Conservation (phyloP, 1,140 invertebrate genomes). For the Vollenhovia emeryi region DNA sequence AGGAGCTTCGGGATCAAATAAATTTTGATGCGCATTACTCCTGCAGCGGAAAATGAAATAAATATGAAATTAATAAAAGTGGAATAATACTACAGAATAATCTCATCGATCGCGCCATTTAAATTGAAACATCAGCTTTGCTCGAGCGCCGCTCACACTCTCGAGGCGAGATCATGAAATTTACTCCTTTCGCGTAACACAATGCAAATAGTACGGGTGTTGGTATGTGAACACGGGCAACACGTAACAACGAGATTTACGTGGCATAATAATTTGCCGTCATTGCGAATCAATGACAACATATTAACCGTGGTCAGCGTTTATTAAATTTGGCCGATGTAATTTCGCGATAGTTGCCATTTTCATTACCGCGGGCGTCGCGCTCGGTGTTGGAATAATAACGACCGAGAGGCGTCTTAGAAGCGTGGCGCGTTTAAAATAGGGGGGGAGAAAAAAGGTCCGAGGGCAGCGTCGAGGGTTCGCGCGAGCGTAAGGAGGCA, state of each 20-base stretch:
- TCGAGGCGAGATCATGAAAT: neutral
- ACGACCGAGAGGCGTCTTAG: neutral
- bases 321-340: slow-evolving; percentile 46
- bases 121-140: neutral
- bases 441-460: slow-evolving; percentile 1
- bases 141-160: neutral
- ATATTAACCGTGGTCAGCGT: slow-evolving; percentile 43
- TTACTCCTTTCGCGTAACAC: neutral
- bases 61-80: neutral
- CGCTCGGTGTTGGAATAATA: slow-evolving; percentile 26
- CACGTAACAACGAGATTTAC: slow-evolving; percentile 35
- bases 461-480: slow-evolving; percentile 11
- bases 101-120: neutral
- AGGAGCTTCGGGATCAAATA: neutral
- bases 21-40: neutral
- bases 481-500: slow-evolving; percentile 8
- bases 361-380: slow-evolving; percentile 5
- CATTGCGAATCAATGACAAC: slow-evolving; percentile 39
- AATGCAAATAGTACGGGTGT: neutral
- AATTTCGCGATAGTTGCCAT: slow-evolving; percentile 37
- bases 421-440: slow-evolving; percentile 17
- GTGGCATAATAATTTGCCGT: slow-evolving; percentile 47
- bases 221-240: neutral
- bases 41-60: neutral
- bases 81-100: neutral